Conservation (phyloP, 2,888 invertebrate species). For the Linyphia triangularis region DNA sequence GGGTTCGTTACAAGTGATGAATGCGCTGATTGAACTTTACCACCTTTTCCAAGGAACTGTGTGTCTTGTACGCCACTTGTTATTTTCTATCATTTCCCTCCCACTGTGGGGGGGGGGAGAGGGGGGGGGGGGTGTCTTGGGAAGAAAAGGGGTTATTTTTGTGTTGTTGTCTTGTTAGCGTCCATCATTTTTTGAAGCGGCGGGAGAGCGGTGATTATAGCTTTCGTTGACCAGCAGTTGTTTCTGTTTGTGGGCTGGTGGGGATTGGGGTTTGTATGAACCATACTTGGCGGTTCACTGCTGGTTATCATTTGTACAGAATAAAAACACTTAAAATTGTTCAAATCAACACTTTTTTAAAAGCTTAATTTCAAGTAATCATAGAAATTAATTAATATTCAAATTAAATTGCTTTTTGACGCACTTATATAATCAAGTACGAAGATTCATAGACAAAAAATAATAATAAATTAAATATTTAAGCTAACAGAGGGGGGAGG, state of each 20-base stretch:
- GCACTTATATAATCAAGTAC: background rate
- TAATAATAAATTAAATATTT: too few species aligned
- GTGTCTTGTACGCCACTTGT: conserved; percentile 56
- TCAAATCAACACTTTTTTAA: background rate
- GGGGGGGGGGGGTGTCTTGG: background rate
- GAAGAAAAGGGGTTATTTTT: conserved; percentile 19
- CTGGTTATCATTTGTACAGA: background rate
- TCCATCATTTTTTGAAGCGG: conserved; percentile 12
- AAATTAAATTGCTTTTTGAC: background rate
- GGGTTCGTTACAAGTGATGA: conserved; percentile 61
- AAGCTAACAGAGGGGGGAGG: too few species aligned
- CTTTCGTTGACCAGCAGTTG: conserved; percentile 24
- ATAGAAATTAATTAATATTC: background rate
- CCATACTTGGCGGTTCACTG: background rate
- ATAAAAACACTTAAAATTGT: background rate
- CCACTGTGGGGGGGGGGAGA: background rate
- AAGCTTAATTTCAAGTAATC: background rate
- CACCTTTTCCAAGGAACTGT: conserved; percentile 19
- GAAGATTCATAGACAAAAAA: too few species aligned
- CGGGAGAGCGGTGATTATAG: conserved; percentile 12
- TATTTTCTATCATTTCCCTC: conserved; percentile 40
- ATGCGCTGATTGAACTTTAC: conserved; percentile 57
- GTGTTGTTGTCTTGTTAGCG: conserved; percentile 44
- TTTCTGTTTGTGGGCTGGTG: conserved; percentile 8
- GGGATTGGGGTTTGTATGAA: background rate